Conservation (phyloP, 2,113 vertebrate species). For the Forbesichthys agassizii region DNA sequence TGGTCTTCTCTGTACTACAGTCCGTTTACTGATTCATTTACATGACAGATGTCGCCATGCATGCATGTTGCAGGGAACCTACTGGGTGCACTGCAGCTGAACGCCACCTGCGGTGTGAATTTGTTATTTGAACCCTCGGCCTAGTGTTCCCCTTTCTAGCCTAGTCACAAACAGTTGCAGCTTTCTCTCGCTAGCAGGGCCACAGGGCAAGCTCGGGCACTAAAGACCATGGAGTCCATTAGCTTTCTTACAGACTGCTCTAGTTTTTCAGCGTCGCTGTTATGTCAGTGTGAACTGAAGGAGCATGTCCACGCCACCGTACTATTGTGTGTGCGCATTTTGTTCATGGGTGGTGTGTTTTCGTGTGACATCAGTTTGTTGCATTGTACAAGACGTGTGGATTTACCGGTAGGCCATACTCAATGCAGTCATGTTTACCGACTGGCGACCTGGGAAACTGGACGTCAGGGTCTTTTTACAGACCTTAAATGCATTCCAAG, state of each 20-base stretch:
- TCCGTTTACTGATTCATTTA: slow-evolving; percentile 59
- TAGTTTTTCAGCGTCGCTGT: not conserved
- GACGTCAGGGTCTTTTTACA: slow-evolving; percentile 42
- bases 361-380: not conserved
- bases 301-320: not conserved
- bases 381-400: slow-evolving; percentile 1
- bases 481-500: slow-evolving; percentile 45
- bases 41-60: slow-evolving; percentile 64
- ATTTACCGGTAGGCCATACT: not conserved
- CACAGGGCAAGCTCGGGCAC: not conserved
- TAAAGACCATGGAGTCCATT: slow-evolving; percentile 21
- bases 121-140: slow-evolving; percentile 70
- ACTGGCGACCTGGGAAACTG: slow-evolving; percentile 4
- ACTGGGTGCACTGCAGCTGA: slow-evolving; percentile 56
- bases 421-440: not conserved
- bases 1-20: slow-evolving; percentile 27
- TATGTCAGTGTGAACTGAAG: not conserved
- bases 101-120: slow-evolving; percentile 64
- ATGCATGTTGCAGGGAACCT: slow-evolving; percentile 48
- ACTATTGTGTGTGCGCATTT: not conserved
- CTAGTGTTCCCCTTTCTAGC: slow-evolving; percentile 61
- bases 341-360: not conserved
- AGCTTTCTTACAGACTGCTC: slow-evolving; percentile 1
- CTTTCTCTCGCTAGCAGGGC: slow-evolving; percentile 37
- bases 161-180: slow-evolving; percentile 53